Conservation (phyloP, 2,113 vertebrate species). For the Daphoenositta chrysoptera region DNA sequence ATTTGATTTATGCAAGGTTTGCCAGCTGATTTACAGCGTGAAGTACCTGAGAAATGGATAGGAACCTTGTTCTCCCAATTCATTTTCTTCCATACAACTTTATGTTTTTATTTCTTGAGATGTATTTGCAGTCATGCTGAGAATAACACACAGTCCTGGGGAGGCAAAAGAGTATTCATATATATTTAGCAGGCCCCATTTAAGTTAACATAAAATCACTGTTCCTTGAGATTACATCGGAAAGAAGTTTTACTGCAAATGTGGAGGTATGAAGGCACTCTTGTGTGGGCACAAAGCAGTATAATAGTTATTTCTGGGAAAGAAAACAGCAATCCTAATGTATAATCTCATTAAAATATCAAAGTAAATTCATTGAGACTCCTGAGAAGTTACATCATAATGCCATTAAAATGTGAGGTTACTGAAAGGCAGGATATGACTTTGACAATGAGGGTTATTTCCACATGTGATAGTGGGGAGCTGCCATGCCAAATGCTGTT, state of each 20-base stretch:
- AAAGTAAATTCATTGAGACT: background rate
- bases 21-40: background rate
- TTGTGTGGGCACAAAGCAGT: background rate
- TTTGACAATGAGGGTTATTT: background rate
- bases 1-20: background rate
- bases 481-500: background rate
- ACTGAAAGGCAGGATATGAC: background rate
- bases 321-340: background rate
- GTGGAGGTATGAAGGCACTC: background rate
- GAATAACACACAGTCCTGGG: background rate
- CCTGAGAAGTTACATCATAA: background rate
- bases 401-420: background rate
- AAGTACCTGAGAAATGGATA: background rate
- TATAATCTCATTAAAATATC: background rate
- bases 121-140: background rate
- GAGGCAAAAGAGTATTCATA: background rate
- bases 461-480: rapidly evolving
- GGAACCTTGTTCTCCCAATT: background rate
- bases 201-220: conserved; percentile 17
- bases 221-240: conserved; percentile 2
- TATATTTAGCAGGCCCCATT: background rate
- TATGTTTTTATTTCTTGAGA: background rate
- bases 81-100: background rate
- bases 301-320: background rate
- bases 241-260: background rate